phyloP scores from a whole-genome alignment of 2,797 vertebrate species.

The Perodicticus potto region DNA sequence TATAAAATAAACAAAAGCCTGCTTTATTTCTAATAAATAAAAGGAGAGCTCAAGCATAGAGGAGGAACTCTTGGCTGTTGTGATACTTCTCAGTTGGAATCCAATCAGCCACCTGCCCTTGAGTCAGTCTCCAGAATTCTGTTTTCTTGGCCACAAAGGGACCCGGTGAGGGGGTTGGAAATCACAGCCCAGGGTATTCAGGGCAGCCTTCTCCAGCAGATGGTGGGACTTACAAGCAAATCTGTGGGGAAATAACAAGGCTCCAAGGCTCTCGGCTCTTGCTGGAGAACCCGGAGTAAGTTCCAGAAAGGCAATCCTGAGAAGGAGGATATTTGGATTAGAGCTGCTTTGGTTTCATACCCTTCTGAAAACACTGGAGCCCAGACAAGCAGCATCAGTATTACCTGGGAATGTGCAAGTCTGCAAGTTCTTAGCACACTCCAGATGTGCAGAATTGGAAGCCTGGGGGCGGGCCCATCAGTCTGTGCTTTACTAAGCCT shows the following conservation, averaged over 20 bases:
- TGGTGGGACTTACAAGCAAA: rapidly evolving
- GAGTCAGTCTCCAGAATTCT: background rate
- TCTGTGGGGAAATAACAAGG: background rate
- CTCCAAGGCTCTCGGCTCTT: background rate
- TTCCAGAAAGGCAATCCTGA: background rate
- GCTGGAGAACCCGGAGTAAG: background rate
- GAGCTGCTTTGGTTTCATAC: background rate
- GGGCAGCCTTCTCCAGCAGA: background rate
- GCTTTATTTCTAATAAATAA: background rate
- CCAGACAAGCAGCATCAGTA: too few species aligned
- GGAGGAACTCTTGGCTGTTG: background rate
- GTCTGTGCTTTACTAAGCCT: background rate
- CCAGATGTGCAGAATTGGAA: background rate
- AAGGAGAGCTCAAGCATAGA: background rate
- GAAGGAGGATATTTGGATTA: background rate
- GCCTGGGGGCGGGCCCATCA: rapidly evolving
- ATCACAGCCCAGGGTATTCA: too few species aligned
- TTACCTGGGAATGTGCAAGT: background rate
- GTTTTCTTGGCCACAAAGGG: background rate
- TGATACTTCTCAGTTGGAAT: background rate
- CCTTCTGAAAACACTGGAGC: background rate
- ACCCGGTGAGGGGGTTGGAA: too few species aligned
- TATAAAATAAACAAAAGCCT: background rate
- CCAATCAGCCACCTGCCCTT: rapidly evolving
- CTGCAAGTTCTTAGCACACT: too few species aligned